phyloP scores from a whole-genome alignment of 1,140 invertebrate genomes.

The Leptestheria dahalacensis region DNA sequence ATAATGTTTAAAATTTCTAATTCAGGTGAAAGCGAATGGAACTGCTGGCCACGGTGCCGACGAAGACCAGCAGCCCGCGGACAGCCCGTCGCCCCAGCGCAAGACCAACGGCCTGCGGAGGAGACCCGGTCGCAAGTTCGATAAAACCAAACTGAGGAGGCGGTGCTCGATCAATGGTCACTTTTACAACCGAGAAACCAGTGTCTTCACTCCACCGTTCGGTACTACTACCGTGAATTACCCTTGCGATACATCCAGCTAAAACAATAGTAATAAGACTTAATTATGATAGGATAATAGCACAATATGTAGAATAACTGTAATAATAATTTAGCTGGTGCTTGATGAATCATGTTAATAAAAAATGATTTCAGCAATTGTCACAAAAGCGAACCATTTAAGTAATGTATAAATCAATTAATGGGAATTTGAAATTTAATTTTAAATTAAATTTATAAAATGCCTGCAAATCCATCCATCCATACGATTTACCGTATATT shows the following conservation, averaged over 20 bases:
- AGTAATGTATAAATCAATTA: no score
- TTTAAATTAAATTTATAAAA: no score
- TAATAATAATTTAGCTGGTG: no score
- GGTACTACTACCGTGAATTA: slow-evolving; percentile 29
- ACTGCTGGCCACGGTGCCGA: background rate
- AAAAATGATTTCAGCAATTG: no score
- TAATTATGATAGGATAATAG: background rate
- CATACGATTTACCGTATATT: no score
- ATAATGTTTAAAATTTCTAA: background rate
- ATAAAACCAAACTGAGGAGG: slow-evolving; percentile 49
- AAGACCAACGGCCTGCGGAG: slow-evolving; percentile 48
- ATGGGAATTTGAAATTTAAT: no score
- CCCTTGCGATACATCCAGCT: background rate
- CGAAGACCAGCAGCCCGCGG: background rate
- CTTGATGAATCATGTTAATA: no score
- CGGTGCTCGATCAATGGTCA: slow-evolving; percentile 77
- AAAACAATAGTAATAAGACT: background rate
- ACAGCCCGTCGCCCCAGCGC: background rate
- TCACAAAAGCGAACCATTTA: no score
- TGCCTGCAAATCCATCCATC: no score
- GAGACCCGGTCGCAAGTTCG: slow-evolving; percentile 42
- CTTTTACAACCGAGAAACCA: slow-evolving; percentile 74
- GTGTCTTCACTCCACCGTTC: slow-evolving; percentile 68
- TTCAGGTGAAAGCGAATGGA: background rate
- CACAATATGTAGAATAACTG: no score